A percentile compares a stretch with the other conserved stretches of the same genome.
Evolutionary conservation across 2,113 vertebrate species (phyloP).

Genomic region (Nothobranchius kuhntae): DNA sequence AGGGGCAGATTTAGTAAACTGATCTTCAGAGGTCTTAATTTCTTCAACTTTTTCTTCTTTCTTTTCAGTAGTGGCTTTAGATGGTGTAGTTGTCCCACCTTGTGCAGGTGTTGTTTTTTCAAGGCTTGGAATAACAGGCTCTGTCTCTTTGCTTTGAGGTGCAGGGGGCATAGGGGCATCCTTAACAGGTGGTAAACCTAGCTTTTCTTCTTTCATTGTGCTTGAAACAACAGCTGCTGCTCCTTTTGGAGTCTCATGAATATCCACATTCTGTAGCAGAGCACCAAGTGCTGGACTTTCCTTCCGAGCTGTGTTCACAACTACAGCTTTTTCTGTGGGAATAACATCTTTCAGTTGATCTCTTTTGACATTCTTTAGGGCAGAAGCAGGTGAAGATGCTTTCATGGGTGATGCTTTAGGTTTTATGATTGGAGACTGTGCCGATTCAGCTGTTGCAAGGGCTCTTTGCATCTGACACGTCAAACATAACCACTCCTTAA

Average conservation of each 20-base stretch:
- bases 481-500: constrained; percentile 91
- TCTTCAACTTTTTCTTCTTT: constrained; percentile 23
- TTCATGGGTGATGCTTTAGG: constrained; percentile 72
- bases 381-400: constrained; percentile 27
- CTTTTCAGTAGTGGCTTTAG: constrained; percentile 22
- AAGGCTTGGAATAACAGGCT: constrained; percentile 7
- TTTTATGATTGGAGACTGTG: constrained; percentile 59
- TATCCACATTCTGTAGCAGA: constrained; percentile 18
- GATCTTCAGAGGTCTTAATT: constrained; percentile 27
- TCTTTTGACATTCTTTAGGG: constrained; percentile 11
- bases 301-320: constrained; percentile 18
- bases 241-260: constrained; percentile 13
- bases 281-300: constrained; percentile 10
- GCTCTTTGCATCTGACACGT: constrained; percentile 93
- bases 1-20: constrained; percentile 26
- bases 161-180: constrained; percentile 8
- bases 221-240: constrained; percentile 12
- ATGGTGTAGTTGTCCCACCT: constrained; percentile 5
- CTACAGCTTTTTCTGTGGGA: constrained; percentile 18
- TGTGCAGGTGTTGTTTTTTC: constrained; percentile 19
- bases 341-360: constrained; percentile 37
- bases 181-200: constrained; percentile 6
- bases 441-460: constrained; percentile 76
- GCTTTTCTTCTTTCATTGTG: constrained; percentile 25
- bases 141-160: constrained; percentile 46